Conservation (phyloP, 1,140 invertebrate species). For the Aricia agestis region DNA sequence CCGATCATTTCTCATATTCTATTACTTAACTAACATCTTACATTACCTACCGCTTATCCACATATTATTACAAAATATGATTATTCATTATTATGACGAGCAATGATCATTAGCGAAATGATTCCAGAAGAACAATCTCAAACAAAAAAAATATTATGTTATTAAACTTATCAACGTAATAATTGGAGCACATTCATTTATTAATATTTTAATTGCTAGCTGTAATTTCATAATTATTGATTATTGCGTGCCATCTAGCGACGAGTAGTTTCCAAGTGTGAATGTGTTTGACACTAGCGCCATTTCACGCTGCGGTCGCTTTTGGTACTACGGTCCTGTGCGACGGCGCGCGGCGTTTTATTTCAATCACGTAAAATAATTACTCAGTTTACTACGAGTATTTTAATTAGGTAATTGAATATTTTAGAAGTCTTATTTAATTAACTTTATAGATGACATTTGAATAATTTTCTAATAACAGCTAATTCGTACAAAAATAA, state of each 20-base stretch:
- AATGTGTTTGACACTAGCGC: slow-evolving; percentile 28
- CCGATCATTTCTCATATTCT: too few relatives aligned
- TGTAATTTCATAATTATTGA: slow-evolving; percentile 2
- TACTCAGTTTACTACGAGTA: not conserved
- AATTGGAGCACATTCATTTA: too few relatives aligned
- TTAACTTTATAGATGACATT: not conserved
- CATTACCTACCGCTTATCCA: too few relatives aligned
- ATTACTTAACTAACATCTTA: too few relatives aligned
- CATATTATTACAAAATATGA: too few relatives aligned
- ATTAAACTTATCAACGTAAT: too few relatives aligned
- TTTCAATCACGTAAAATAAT: not conserved
- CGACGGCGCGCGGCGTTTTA: too few relatives aligned
- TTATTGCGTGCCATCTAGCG: slow-evolving; percentile 48
- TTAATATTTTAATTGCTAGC: not conserved
- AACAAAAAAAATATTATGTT: too few relatives aligned
- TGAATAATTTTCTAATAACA: not conserved
- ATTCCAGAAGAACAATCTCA: too few relatives aligned
- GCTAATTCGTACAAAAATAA: not conserved
- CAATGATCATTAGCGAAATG: too few relatives aligned
- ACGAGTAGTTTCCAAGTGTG: slow-evolving; percentile 41
- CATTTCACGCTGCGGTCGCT: slow-evolving; percentile 37
- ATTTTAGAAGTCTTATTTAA: not conserved
- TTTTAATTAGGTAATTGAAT: slow-evolving; percentile 21
- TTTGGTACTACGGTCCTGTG: slow-evolving; percentile 8
- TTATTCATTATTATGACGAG: too few relatives aligned